A percentile compares a stretch with the other conserved stretches of the same genome.
Conservation (phyloP, 2,888 invertebrate species). For the Tricholauxania praeusta region DNA sequence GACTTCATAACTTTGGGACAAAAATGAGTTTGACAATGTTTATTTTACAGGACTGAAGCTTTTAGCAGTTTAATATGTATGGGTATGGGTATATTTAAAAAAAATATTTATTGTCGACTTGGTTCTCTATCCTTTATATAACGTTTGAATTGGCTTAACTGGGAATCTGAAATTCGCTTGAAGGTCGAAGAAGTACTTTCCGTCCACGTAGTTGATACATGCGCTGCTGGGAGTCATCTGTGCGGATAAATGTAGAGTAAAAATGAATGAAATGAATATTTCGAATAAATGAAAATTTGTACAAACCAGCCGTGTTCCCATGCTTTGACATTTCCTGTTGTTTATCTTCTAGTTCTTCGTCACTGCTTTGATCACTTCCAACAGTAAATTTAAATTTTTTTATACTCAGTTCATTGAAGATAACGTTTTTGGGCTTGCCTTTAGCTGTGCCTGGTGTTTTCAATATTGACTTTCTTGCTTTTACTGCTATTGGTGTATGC, state of each 20-base stretch:
- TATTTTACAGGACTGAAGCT: no score
- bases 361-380: constrained; percentile 48
- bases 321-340: neutral
- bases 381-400: constrained; percentile 57
- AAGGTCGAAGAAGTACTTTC: constrained; percentile 50
- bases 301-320: neutral
- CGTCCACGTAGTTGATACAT: constrained; percentile 52
- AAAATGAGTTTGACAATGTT: no score
- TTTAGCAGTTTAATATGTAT: no score
- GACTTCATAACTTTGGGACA: no score
- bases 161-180: constrained; percentile 52
- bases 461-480: constrained; percentile 57
- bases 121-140: neutral
- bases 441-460: constrained; percentile 62
- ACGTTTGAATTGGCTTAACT: neutral
- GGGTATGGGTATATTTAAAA: no score
- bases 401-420: constrained; percentile 59
- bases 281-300: neutral
- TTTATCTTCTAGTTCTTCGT: constrained; percentile 31
- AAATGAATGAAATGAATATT: neutral
- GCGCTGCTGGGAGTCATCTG: constrained; percentile 36
- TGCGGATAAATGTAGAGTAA: neutral
- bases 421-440: constrained; percentile 52
- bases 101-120: neutral
- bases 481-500: constrained; percentile 20